Evolutionary conservation across 1,140 invertebrate species (phyloP).

Genomic region (Hylaeus volcanicus): DNA sequence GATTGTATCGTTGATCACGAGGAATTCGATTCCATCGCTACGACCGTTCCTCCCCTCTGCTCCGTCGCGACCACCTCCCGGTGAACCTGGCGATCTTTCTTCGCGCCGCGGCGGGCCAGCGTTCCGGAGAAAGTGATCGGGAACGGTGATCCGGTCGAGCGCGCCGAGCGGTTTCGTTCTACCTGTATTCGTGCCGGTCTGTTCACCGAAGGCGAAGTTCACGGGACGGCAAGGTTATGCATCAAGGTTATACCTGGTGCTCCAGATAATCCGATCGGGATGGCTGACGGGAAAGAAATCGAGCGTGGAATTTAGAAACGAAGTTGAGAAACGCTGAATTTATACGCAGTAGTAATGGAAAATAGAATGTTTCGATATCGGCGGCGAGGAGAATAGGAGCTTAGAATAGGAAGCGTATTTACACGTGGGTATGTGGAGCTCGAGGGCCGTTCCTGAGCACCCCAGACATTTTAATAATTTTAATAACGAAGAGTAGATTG

Average conservation of each 20-base stretch:
- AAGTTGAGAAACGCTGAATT: too few species aligned
- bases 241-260: slow-evolving; percentile 68
- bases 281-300: slow-evolving; percentile 1
- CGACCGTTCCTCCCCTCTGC: slow-evolving; percentile 21
- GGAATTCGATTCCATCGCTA: slow-evolving; percentile 30
- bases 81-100: slow-evolving; percentile 32
- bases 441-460: not conserved
- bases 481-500: too few species aligned
- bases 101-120: slow-evolving; percentile 39
- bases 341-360: too few species aligned
- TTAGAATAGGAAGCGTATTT: too few species aligned
- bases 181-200: slow-evolving; percentile 46
- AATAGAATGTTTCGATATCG: too few species aligned
- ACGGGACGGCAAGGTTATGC: slow-evolving; percentile 72
- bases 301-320: not conserved
- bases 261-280: slow-evolving; percentile 35
- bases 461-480: not conserved
- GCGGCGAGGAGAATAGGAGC: too few species aligned
- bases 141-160: slow-evolving; percentile 59
- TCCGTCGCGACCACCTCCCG: slow-evolving; percentile 43
- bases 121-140: slow-evolving; percentile 77
- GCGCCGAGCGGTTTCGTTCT: slow-evolving; percentile 37
- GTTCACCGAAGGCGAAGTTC: slow-evolving; percentile 62
- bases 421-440: too few species aligned
- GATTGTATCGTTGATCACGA: not conserved